A percentile compares a stretch with the other conserved stretches of the same genome.
These are phyloP conservation scores for Sphinx pinastri DNA, from an alignment of 2,888 invertebrate genomes.

Conservation along the genomic window DNA sequence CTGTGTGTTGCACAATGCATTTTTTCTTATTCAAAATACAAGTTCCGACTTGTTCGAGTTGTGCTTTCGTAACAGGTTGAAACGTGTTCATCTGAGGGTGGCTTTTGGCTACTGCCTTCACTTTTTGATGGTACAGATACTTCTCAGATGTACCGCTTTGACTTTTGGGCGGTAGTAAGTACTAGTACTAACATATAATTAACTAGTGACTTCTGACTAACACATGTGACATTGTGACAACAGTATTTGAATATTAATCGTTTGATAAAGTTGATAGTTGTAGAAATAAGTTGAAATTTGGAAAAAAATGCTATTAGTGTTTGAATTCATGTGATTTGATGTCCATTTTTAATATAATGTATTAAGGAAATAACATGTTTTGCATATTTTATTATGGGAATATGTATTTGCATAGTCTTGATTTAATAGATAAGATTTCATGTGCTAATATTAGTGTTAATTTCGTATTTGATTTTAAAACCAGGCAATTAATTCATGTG, in stretches of 20 bases:
- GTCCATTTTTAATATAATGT: neutral
- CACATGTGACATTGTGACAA: too few species aligned
- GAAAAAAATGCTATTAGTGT: neutral
- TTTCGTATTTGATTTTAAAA: slow-evolving; percentile 8
- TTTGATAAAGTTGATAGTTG: neutral
- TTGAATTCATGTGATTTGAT: neutral
- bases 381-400: neutral
- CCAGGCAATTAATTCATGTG: neutral
- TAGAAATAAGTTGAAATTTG: neutral
- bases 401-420: neutral
- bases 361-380: neutral
- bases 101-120: neutral
- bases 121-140: neutral
- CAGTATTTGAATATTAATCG: neutral
- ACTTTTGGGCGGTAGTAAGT: neutral
- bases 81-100: slow-evolving; percentile 54
- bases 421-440: neutral
- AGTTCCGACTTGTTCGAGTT: slow-evolving; percentile 57
- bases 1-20: slow-evolving; percentile 47
- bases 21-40: slow-evolving; percentile 39
- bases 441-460: neutral
- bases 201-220: neutral
- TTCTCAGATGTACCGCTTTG: neutral
- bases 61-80: slow-evolving; percentile 62
- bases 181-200: too few species aligned